These are phyloP conservation scores for Colinus virginianus DNA, from an alignment of 2,113 vertebrate genomes.

Conservation along the genomic window DNA sequence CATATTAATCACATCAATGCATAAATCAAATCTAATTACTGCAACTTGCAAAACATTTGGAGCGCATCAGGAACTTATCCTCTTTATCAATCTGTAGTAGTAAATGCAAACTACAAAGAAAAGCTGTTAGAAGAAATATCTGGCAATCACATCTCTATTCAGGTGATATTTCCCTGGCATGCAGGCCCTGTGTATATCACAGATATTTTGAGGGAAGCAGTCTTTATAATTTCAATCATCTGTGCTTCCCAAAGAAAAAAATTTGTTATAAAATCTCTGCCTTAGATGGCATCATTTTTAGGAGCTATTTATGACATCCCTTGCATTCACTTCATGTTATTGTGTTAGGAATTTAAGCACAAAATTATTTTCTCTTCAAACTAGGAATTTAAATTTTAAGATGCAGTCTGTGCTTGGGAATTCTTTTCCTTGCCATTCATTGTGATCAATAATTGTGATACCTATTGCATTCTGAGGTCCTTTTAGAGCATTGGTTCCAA, in stretches of 20 bases:
- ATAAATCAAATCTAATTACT: neutral
- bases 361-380: neutral
- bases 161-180: neutral
- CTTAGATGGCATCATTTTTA: neutral
- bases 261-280: neutral
- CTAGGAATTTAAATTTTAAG: neutral
- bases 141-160: neutral
- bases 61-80: neutral
- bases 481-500: neutral
- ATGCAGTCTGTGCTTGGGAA: neutral
- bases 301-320: neutral
- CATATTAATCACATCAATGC: accelerated
- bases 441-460: neutral
- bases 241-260: neutral
- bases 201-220: neutral
- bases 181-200: neutral
- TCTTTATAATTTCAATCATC: neutral
- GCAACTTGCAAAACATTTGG: neutral
- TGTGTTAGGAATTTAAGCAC: neutral
- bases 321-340: neutral
- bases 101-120: neutral
- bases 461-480: neutral
- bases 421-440: neutral
- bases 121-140: neutral
- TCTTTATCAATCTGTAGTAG: neutral